Evolutionary conservation across 2,797 vertebrate species (phyloP).

Genomic region (Muscicapa comitata): DNA sequence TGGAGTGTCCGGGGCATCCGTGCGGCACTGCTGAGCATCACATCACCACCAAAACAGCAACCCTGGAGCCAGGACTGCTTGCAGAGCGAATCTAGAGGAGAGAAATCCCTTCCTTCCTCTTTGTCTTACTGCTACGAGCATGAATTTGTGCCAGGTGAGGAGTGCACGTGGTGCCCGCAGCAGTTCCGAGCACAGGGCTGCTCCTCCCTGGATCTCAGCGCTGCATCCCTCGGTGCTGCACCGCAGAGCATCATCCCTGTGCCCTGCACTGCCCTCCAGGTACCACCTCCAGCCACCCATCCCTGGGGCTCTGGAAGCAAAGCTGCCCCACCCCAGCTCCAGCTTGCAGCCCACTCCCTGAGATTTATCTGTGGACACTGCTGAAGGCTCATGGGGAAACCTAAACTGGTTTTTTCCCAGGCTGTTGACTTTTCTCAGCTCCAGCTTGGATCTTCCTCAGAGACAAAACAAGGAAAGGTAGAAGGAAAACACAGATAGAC

Average conservation of each 20-base stretch:
- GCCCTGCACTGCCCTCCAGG: not conserved
- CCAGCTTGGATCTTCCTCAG: too few relatives aligned
- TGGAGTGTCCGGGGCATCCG: rapidly evolving
- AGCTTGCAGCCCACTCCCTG: rapidly evolving
- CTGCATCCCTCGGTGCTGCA: not conserved
- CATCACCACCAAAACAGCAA: rapidly evolving
- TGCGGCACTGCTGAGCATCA: not conserved
- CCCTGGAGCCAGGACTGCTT: rapidly evolving
- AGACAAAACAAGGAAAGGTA: too few relatives aligned
- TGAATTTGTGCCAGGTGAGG: not conserved
- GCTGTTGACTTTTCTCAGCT: too few relatives aligned
- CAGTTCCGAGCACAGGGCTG: not conserved
- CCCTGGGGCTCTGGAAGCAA: not conserved
- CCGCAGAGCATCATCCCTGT: not conserved
- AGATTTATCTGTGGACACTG: not conserved
- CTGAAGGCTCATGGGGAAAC: too few relatives aligned
- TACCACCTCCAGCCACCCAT: rapidly evolving
- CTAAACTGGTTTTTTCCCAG: too few relatives aligned
- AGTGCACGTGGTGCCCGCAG: rapidly evolving
- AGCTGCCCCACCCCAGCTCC: not conserved
- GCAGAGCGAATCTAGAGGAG: rapidly evolving
- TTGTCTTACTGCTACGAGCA: rapidly evolving
- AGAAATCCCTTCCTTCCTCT: not conserved
- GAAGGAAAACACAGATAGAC: too few relatives aligned
- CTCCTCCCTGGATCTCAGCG: rapidly evolving